These are phyloP conservation scores for Pachycephus smyrnensis DNA, from an alignment of 2,888 invertebrate species.

Conservation along the genomic window DNA sequence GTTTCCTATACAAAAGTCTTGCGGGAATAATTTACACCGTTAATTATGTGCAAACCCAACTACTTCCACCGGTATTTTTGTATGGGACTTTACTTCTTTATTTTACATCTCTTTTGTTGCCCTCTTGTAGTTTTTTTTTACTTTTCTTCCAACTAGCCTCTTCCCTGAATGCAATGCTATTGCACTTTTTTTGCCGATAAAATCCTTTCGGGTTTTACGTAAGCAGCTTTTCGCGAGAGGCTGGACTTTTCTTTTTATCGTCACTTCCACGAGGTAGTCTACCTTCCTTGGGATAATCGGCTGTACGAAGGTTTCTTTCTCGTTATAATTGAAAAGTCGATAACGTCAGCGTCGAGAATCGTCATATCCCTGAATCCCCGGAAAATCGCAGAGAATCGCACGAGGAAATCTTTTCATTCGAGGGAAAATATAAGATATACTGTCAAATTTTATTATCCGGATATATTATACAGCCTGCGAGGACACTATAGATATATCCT, in stretches of 20 bases:
- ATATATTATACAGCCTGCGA: not conserved
- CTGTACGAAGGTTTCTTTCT: not conserved
- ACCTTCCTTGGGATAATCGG: not conserved
- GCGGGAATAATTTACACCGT: constrained; percentile 29
- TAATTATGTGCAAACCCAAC: constrained; percentile 30
- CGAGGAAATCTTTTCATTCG: not conserved
- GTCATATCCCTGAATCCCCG: not conserved
- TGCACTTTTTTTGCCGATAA: not conserved
- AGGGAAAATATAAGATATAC: not conserved
- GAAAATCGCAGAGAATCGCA: not conserved
- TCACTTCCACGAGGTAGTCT: not conserved
- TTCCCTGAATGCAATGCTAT: not conserved
- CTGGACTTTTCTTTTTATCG: constrained; percentile 31
- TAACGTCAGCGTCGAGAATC: not conserved
- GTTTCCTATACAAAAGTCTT: constrained; percentile 9
- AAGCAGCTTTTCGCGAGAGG: constrained; percentile 37
- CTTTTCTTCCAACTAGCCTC: not conserved
- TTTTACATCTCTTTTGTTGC: not conserved
- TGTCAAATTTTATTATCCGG: not conserved
- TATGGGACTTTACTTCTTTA: not conserved
- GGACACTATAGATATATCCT: not conserved
- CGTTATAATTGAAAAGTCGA: not conserved
- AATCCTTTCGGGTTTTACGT: constrained; percentile 34
- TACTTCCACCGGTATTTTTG: not conserved
- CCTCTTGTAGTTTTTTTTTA: not conserved